phyloP scores from a whole-genome alignment of 2,113 vertebrate species.

The Grus americana region DNA sequence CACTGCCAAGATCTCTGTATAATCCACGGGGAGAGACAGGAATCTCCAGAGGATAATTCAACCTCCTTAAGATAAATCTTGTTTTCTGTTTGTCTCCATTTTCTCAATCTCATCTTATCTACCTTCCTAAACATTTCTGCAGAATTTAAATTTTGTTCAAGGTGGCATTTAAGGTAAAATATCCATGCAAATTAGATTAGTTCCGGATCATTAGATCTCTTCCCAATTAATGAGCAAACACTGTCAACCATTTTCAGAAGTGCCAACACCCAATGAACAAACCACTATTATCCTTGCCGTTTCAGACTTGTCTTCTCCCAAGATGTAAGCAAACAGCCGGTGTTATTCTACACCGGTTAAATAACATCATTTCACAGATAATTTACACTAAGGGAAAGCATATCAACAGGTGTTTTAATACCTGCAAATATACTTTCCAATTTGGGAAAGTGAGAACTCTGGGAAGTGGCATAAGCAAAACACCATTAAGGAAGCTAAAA shows the following conservation, averaged over 20 bases:
- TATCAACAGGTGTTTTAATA: neutral
- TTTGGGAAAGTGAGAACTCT: neutral
- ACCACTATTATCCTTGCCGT: neutral
- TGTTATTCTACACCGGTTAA: neutral
- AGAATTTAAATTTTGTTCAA: neutral
- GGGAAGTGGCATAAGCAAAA: neutral
- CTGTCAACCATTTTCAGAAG: neutral
- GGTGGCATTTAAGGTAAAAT: constrained; percentile 46
- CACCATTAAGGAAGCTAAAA: neutral
- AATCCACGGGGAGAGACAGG: neutral
- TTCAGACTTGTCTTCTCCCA: neutral
- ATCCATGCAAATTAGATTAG: constrained; percentile 38
- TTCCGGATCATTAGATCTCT: constrained; percentile 1
- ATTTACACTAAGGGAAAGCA: neutral
- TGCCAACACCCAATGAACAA: neutral
- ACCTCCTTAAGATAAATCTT: neutral
- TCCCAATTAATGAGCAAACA: constrained; percentile 16
- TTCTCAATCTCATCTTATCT: neutral
- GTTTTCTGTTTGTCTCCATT: neutral
- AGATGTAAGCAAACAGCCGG: neutral
- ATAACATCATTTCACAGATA: constrained; percentile 19
- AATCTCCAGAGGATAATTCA: neutral
- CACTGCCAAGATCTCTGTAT: neutral
- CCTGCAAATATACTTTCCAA: neutral
- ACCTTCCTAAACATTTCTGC: neutral